Percentiles rank a stretch among this genome's conserved stretches.
These are phyloP conservation scores for Nannoperca australis DNA, from an alignment of 2,797 vertebrate species.

Conservation along the genomic window DNA sequence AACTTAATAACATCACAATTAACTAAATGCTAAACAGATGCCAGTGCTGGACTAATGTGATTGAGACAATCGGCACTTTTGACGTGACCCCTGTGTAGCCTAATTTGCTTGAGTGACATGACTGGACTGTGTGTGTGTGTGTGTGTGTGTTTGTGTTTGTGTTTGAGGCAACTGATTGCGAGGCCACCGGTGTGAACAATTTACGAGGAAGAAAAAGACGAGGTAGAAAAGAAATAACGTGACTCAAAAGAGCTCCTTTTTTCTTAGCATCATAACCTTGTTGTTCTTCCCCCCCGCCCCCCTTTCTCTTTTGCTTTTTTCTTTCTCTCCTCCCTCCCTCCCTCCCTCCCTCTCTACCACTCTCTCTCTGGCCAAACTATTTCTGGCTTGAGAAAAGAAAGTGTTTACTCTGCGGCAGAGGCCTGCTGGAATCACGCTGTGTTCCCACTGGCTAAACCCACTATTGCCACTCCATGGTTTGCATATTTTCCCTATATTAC, in stretches of 20 bases:
- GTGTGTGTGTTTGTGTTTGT: conserved; percentile 35
- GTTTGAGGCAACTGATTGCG: conserved; percentile 52
- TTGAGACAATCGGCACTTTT: conserved; percentile 94
- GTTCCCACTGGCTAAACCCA: conserved; percentile 86
- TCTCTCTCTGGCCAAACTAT: conserved; percentile 85
- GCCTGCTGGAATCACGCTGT: conserved; percentile 84
- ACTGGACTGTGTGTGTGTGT: conserved; percentile 40
- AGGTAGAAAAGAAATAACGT: conserved; percentile 26
- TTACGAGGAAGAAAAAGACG: conserved; percentile 37
- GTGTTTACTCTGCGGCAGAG: conserved; percentile 87
- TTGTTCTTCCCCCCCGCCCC: conserved; percentile 25
- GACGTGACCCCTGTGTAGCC: conserved; percentile 88
- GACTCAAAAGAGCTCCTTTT: conserved; percentile 37
- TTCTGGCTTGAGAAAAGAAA: conserved; percentile 88
- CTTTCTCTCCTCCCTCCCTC: conserved; percentile 45
- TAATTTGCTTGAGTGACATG: conserved; percentile 83
- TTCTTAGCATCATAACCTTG: conserved; percentile 58
- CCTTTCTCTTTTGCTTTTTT: conserved; percentile 22
- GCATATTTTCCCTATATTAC: conserved; percentile 87
- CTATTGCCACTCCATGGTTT: conserved; percentile 86
- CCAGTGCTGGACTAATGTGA: conserved; percentile 92
- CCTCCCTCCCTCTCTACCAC: conserved; percentile 49
- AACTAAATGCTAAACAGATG: conserved; percentile 99
- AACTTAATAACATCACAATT: conserved; percentile 99
- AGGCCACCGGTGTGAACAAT: conserved; percentile 64